Base-by-base conservation (phyloP, 2,113 vertebrate genomes). In the Hymenochirus boettgeri region DNA sequence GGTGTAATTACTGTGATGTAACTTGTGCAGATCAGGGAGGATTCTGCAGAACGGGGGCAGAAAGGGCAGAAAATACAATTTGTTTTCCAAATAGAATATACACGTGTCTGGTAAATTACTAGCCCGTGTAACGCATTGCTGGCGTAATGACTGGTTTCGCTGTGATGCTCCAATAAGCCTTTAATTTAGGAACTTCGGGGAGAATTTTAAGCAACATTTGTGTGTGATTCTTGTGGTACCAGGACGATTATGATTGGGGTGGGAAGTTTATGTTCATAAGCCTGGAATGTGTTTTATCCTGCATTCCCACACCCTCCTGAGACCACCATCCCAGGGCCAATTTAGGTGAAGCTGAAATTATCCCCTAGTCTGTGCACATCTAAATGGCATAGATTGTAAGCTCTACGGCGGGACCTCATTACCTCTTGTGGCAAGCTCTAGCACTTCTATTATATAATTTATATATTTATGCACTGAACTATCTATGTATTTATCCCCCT, bases 131-230 rank as follows among this genome's bases (percentile, higher is more conserved):
- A 18, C 45, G 37, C 42, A 47, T 51, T 66, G 63, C 57, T 66
- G 24, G 31, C 33, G 50, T 66, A 66, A 66, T 66, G 48, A 46
- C 54, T 58, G 54, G 54, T 48, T 66, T 58, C 54, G 10, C 21
- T 58, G 27, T 66, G 63, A 48, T 50, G 55, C 54, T 66, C 37
- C 50, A 57, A 66, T 66, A 57, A 50, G 54, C 27, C 45, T 57
- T 35, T 66, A 66, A 66, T 66, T n/a, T 66, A 66, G 24, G 29
- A 66, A 45, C 55, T 57, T 57, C 37, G 53, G 46, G 46, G n/a
- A 29, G 22, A 3, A 37, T 26, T 31, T 58, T 58, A 57, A 45
- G 45, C 50, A 56, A 37, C 54, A 57, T 46, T 66, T 50, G 31
- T 37, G 45, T 66, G n/a, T n/a, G 57, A 39, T 50, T 51, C 18